Evolutionary conservation across 2,113 vertebrate genomes (phyloP), one percentile per base, ranked within the genome.

Genomic region (Alaudala cheleensis): DNA sequence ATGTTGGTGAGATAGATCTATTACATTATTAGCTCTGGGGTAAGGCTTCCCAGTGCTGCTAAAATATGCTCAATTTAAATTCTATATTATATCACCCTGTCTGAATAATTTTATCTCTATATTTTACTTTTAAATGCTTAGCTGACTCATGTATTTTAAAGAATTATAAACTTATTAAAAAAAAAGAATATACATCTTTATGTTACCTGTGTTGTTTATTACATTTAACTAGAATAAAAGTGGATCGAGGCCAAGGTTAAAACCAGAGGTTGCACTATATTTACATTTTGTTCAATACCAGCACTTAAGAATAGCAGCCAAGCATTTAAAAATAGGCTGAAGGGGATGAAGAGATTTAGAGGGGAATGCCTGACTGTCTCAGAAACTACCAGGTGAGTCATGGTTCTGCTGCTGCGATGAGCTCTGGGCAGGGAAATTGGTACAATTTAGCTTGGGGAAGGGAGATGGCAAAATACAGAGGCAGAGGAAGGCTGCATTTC

Each of bases 91-190:
- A 90, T 88, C 95, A 86, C 53, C 74, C 49, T 1, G 0, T 95
- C 91, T 95, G 90, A 95, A 96, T 96, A 97, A 96, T 97, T 97
- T 96, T 93, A 87, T 96, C 87, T 95, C 93, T 96, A 88, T 96
- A 96, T 97, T 96, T 97, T 97, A 97, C 86, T 96, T 96, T 96
- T 92, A 96, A 96, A 97, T 97, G 89, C 90, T 92, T 85, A 82
- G 90, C 95, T 96, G 91, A 94, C 71, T 96, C 93, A 94, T 78
- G 92, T 79, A 81, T 93, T 97, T 94, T 95, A 89, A 95, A 93
- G 92, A 93, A 86, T 95, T 85, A 90, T 78, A 93, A 93, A 95
- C 70, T 77, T 83, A 22, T 91, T 69, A 91, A 45, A 78, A 88
- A 72, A 44, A 40, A 90, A 70, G 33, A 82, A 95, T 92, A 82